Evolutionary conservation across 2,797 vertebrate genomes (phyloP), one percentile per base, ranked within the genome.

Genomic region (Tragelaphus oryx): DNA sequence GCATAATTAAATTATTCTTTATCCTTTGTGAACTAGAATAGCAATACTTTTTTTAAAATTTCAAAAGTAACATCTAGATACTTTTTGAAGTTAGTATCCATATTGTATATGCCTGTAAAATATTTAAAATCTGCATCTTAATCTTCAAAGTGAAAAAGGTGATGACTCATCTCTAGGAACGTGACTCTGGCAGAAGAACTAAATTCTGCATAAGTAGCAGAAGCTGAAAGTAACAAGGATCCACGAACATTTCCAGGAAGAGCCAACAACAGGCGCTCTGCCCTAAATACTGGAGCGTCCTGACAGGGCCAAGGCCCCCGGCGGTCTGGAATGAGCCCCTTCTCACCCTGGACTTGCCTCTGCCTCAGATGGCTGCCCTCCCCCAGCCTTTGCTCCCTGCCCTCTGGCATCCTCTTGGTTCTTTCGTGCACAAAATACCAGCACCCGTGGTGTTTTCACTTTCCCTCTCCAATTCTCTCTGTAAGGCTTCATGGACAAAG

Each of bases 291-390:
- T 7, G 7, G 10, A 3, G 13, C 4, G 0, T 50, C 30, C n/a
- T 20, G 17, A 0, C 0, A 1, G 13, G 24, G 3, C 28, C 1
- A 4, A 1, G 0, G 2, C 2, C 28, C 46, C n/a, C 9, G 26
- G 3, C 1, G 13, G 48, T 17, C 16, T 0, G 0, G 68, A 41
- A 71, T 11, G 26, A 5, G 6, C 24, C 16, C 28, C 8, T 26
- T 71, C 20, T 2, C 2, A 2, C 11, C 1, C 4, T 0, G 10
- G 13, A 5, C 60, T 17, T 26, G 50, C 28, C n/a, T 62, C 14
- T 0, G 0, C 48, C 50, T 22, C n/a, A 41, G 68, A 10, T 13
- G 33, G 57, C 16, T 20, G 18, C 13, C 37, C 9, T n/a, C 22
- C 13, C 0, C 8, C 3, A 5, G 0, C 80, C 33, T 3, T 6